Evolutionary conservation across 2,113 vertebrate species (phyloP).

Genomic region (Addax nasomaculatus): DNA sequence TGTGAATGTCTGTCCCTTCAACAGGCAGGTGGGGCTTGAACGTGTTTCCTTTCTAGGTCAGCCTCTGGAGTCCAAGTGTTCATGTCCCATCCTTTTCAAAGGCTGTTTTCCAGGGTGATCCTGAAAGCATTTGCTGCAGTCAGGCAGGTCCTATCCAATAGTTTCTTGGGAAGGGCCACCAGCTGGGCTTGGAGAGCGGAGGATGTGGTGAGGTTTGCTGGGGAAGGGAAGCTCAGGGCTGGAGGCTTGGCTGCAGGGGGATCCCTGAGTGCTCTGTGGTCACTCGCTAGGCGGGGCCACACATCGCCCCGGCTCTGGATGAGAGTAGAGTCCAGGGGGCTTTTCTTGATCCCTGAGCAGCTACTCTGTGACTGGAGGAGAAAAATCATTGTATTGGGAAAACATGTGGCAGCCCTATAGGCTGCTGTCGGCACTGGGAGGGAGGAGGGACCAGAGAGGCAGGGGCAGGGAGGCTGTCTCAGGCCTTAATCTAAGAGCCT

Average conservation of each 20-base stretch:
- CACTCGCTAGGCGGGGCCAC: accelerated
- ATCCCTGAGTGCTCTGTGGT: accelerated
- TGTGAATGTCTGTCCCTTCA: too few relatives aligned
- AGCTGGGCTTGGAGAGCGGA: not conserved
- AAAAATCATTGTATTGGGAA: not conserved
- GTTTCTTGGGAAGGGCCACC: not conserved
- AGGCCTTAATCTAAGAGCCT: not conserved
- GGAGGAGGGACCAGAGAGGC: not conserved
- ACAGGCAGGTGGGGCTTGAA: not conserved
- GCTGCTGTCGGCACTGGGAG: not conserved
- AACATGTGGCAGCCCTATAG: not conserved
- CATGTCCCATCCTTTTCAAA: not conserved
- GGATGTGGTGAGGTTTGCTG: not conserved
- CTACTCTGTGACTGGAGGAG: not conserved
- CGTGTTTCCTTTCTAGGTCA: not conserved
- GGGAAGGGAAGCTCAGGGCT: not conserved
- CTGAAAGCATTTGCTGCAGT: not conserved
- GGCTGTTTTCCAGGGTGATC: not conserved
- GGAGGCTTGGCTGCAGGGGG: not conserved
- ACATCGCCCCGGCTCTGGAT: accelerated
- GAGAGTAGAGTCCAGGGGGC: too few relatives aligned
- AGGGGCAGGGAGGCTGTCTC: not conserved
- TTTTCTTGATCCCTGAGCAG: not conserved
- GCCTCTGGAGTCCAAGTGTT: not conserved
- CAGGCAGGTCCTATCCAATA: not conserved